Percentiles rank a stretch among this genome's conserved stretches.
phyloP scores from a whole-genome alignment of 2,888 invertebrate species.

The Agrochola lychnidis region DNA sequence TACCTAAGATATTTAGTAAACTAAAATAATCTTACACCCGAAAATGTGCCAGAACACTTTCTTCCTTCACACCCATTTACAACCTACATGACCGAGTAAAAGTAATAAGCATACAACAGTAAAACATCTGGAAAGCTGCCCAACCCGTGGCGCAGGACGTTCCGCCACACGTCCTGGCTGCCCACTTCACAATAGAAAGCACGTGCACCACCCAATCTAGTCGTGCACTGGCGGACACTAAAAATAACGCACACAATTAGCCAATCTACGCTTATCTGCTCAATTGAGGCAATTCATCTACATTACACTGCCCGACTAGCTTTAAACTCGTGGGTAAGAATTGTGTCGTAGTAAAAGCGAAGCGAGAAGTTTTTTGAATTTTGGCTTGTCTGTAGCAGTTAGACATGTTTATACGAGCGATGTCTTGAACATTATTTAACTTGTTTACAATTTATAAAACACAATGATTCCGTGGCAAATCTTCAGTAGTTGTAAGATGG shows the following conservation, averaged over 20 bases:
- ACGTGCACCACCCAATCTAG: conserved; percentile 55
- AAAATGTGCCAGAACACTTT: conserved; percentile 51
- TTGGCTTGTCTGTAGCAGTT: too few relatives aligned
- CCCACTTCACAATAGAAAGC: conserved; percentile 51
- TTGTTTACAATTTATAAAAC: too few relatives aligned
- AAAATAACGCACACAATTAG: conserved; percentile 84
- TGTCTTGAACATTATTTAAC: too few relatives aligned
- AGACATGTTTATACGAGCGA: too few relatives aligned
- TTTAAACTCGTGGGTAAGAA: conserved; percentile 24
- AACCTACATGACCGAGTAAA: conserved; percentile 29
- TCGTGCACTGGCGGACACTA: conserved; percentile 74
- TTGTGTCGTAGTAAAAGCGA: conserved; percentile 7
- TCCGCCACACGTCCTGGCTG: conserved; percentile 3
- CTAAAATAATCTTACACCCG: conserved; percentile 26
- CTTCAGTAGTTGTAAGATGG: too few relatives aligned
- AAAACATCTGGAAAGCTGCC: conserved; percentile 41
- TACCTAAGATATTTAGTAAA: neutral
- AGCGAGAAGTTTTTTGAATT: neutral
- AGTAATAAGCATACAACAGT: conserved; percentile 7
- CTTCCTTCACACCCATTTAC: conserved; percentile 32
- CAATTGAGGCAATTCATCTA: conserved; percentile 80
- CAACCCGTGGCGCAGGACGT: conserved; percentile 32
- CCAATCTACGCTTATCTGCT: conserved; percentile 75
- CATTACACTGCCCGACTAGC: conserved; percentile 56
- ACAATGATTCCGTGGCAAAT: too few relatives aligned